phyloP scores from a whole-genome alignment of 1,140 invertebrate genomes.

The Heterodera schachtii region DNA sequence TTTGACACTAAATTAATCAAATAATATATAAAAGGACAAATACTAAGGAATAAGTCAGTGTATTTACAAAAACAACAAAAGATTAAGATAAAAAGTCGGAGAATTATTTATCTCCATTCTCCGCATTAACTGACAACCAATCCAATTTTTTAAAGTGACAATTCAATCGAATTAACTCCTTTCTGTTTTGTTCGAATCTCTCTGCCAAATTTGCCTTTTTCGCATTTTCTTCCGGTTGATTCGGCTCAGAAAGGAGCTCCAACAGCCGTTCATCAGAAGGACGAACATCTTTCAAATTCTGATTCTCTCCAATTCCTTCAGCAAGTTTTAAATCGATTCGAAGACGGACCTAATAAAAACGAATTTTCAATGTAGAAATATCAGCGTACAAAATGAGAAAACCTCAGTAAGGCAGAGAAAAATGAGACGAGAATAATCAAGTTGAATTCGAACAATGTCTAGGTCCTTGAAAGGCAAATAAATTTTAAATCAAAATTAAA shows the following conservation, averaged over 20 bases:
- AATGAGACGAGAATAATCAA: slow-evolving; percentile 26
- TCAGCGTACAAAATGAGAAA: neutral
- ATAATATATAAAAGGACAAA: no score
- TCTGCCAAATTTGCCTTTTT: slow-evolving; percentile 15
- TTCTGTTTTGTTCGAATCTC: slow-evolving; percentile 21
- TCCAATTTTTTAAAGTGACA: slow-evolving; percentile 27
- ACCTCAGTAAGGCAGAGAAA: slow-evolving; percentile 29
- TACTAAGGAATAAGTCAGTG: no score
- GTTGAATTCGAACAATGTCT: slow-evolving; percentile 24
- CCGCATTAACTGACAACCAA: slow-evolving; percentile 27
- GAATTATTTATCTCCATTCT: slow-evolving; percentile 1
- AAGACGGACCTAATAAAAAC: slow-evolving; percentile 12
- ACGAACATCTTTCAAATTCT: slow-evolving; percentile 16
- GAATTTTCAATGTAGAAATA: neutral
- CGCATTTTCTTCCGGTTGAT: slow-evolving; percentile 1
- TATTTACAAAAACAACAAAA: no score
- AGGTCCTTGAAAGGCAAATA: neutral
- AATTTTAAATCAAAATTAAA: neutral
- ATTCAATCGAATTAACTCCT: slow-evolving; percentile 11
- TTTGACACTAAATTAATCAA: neutral
- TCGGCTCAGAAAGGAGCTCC: slow-evolving; percentile 2
- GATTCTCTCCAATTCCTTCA: neutral
- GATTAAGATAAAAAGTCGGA: no score
- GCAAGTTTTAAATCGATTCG: slow-evolving; percentile 22
- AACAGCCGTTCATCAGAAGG: slow-evolving; percentile 20